Base-by-base conservation (phyloP, 2,797 vertebrate species). In the Capromys pilorides region DNA sequence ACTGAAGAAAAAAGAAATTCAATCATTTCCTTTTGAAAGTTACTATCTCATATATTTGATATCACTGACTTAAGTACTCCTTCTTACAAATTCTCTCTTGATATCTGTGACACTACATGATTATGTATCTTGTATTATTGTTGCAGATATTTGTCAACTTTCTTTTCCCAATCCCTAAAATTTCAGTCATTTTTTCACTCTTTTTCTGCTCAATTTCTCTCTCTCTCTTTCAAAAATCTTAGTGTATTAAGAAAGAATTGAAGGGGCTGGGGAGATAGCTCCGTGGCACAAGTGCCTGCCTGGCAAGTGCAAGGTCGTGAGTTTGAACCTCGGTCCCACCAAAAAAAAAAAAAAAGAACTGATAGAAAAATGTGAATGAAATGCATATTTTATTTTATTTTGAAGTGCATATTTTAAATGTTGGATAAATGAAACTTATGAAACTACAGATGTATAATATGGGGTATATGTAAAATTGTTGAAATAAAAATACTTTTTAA, bases 1-100 rank as follows among this genome's bases (percentile, higher is more conserved):
- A 98, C 99, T 99, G 94, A 8, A 83, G 96, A 80, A 97, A 54
- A 69, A 26, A 92, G 2, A 86, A 64, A 96, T 81, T 77, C 95
- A 81, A 54, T 92, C 94, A 94, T 64, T 96, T 93, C 41, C 69
- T 89, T 77, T 71, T 75, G 66, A 86, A 83, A 88, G 64, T 22
- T 80, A 79, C n/a, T 87, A 59, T 90, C 73, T 66, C 73, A 92
- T 2, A 84, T 80, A 94, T 66, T 94, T 87, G 75, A 90, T 62
- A 93, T 64, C 18, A 80, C 4, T 45, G 62, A 79, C 21, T 78
- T 13, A 82, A 81, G 4, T 24, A 81, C 66, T 33, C 31, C 59
- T 90, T 87, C 91, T 94, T 93, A 93, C 64, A 86, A 69, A 79
- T 84, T 31, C 31, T 86, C 22, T 94, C 67, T 92, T 85, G 13